Base-by-base conservation (phyloP, 1,140 invertebrate genomes). In the Aphelinus atriplicis region DNA sequence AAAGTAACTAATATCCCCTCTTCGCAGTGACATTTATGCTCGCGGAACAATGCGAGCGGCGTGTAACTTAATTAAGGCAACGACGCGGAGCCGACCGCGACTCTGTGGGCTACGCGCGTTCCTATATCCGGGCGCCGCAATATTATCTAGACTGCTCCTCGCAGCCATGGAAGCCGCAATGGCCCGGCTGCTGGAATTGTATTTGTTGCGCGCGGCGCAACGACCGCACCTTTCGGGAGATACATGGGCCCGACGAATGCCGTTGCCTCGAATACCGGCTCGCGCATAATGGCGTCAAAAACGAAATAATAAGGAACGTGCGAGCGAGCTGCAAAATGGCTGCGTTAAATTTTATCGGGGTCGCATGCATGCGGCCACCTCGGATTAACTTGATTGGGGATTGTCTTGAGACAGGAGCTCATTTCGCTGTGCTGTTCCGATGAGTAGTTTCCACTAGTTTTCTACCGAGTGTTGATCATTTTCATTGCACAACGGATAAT, bases 21-120 rank as follows among this genome's bases (percentile, higher is more conserved):
- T 83, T 83, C 73, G 71, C 82, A 80, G 82, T 84, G 85, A 87
- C 85, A 82, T 85, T 87, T 85, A 87, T 85, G 83, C 78, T 76
- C 78, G 78, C 72, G 79, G 83, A 85, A 87, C 83, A 86, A 85
- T 84, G 84, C 82, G 80, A 81, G 77, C 78, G 81, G 81, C 81
- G 83, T 86, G 84, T 88, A 88, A 88, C 85, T 88, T 88, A 88
- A 88, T 88, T 88, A 88, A 88, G 84, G 81, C 85, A 88, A 88
- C 87, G 85, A 87, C 83, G 83, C 85, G 82, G 78, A 86, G 79
- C 84, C 82, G 77, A 85, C 85, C 87, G 80, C 84, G 82, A 82
- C 79, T 86, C 84, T 86, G 87, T 77, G 86, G 87, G 76, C 77
- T 79, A 78, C 78, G 81, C 26, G 45, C 42, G 67, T 46, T 50